phyloP scores from a whole-genome alignment of 2,113 vertebrate species.

The Garra rufa region DNA sequence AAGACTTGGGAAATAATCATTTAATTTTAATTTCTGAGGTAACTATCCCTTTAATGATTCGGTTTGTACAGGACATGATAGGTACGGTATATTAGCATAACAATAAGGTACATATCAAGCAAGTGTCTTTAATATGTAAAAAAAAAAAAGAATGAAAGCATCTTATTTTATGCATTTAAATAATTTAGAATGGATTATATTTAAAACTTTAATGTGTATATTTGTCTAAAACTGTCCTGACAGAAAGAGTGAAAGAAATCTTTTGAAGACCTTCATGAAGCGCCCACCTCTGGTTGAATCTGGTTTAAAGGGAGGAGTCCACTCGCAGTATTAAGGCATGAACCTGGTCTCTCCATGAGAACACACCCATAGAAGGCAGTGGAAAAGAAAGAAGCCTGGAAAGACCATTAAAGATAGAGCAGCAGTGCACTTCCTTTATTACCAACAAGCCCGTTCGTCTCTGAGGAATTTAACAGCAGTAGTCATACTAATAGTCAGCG shows the following conservation, averaged over 20 bases:
- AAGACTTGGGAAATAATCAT: too few species aligned
- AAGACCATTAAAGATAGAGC: conserved; percentile 38
- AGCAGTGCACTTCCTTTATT: conserved; percentile 38
- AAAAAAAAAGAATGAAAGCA: neutral
- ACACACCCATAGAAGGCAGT: conserved; percentile 58
- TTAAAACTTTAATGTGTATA: neutral
- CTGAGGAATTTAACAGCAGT: conserved; percentile 17
- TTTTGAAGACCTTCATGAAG: conserved; percentile 39
- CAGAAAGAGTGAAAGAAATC: conserved; percentile 5
- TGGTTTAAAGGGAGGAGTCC: conserved; percentile 65
- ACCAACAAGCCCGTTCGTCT: conserved; percentile 17
- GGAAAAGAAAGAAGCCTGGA: conserved; percentile 61
- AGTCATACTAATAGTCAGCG: neutral
- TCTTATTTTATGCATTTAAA: too few species aligned
- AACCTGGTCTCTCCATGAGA: conserved; percentile 57
- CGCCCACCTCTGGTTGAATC: conserved; percentile 64
- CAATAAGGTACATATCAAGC: too few species aligned
- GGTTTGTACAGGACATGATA: too few species aligned
- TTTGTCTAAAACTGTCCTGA: neutral
- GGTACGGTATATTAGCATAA: neutral
- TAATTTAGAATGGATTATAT: neutral
- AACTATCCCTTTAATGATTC: neutral
- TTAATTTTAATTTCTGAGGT: neutral
- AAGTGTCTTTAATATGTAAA: neutral
- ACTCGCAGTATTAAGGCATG: conserved; percentile 65